These are phyloP conservation scores for Eidolon dupreanum DNA, from an alignment of 2,797 vertebrate genomes.

Conservation along the genomic window DNA sequence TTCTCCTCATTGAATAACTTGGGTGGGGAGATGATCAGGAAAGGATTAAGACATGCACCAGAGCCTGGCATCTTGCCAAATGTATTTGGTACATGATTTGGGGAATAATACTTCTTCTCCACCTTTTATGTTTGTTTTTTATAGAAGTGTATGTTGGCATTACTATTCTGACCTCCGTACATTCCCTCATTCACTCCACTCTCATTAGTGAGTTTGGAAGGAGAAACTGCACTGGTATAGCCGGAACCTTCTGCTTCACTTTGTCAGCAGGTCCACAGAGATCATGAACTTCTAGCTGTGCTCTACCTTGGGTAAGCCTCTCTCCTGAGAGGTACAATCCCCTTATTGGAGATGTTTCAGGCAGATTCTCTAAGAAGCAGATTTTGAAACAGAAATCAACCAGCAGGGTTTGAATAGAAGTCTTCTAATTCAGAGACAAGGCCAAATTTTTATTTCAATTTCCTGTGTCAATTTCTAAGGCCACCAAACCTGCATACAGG, in stretches of 20 bases:
- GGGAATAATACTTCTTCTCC: background rate
- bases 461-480: slow-evolving; percentile 12
- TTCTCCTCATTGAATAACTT: background rate
- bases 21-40: background rate
- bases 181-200: background rate
- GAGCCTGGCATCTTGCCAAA: background rate
- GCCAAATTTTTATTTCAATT: background rate
- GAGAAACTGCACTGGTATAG: background rate
- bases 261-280: background rate
- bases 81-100: background rate
- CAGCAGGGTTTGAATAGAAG: background rate
- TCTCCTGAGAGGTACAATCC: background rate
- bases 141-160: background rate
- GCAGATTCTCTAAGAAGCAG: background rate
- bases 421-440: background rate
- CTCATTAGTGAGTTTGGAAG: background rate
- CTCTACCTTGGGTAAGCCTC: background rate
- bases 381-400: background rate
- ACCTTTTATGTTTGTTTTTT: background rate
- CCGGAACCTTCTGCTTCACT: background rate
- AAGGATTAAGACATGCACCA: background rate
- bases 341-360: background rate
- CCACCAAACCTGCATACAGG: background rate
- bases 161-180: background rate
- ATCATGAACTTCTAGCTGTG: background rate